A percentile compares a stretch with the other conserved stretches of the same genome.
Conservation (phyloP, 2,797 vertebrate species). For the Aphelocoma californica region DNA sequence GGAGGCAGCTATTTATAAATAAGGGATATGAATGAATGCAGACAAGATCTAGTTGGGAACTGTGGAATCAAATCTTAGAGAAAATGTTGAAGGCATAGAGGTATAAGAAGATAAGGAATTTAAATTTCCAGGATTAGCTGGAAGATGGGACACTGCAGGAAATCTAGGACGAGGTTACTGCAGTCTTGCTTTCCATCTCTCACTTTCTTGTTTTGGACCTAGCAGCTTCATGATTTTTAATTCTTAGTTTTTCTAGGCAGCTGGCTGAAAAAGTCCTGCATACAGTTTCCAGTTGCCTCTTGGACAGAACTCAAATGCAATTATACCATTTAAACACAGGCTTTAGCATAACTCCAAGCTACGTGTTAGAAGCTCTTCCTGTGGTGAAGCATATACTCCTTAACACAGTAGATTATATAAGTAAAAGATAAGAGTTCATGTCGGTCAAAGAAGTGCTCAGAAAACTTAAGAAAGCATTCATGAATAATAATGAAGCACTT, state of each 20-base stretch:
- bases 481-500: not conserved
- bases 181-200: not conserved
- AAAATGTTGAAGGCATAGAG: not conserved
- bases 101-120: not conserved
- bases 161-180: not conserved
- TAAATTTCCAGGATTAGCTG: not conserved
- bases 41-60: not conserved
- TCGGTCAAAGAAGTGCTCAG: not conserved
- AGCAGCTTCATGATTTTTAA: not conserved
- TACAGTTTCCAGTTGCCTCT: not conserved
- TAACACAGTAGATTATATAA: not conserved
- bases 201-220: not conserved
- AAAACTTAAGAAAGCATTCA: not conserved
- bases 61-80: not conserved
- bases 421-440: not conserved
- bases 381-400: not conserved
- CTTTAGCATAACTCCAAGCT: not conserved
- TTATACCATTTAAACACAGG: not conserved
- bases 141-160: not conserved
- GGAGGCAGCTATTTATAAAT: not conserved
- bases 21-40: not conserved
- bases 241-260: not conserved
- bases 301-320: not conserved
- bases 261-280: not conserved
- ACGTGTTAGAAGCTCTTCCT: accelerated